Evolutionary conservation across 2,888 invertebrate genomes (phyloP).

Genomic region (Cinara cedri): DNA sequence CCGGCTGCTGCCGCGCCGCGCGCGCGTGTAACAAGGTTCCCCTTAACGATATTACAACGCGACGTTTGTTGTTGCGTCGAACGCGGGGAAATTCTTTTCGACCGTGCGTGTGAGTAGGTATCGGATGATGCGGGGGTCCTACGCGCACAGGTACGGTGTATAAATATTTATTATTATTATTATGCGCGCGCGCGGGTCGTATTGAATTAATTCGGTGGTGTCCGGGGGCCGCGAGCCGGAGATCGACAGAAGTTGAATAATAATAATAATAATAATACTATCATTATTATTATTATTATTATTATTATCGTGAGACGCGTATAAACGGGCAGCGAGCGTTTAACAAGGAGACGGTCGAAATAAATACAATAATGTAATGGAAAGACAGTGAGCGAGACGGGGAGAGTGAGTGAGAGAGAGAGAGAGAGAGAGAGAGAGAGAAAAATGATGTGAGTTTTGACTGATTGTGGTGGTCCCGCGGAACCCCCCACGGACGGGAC

Average conservation of each 20-base stretch:
- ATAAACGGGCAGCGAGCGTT: constrained; percentile 22
- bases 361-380: neutral
- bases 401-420: neutral
- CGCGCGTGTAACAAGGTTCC: too few species aligned
- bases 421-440: neutral
- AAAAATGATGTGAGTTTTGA: constrained; percentile 43
- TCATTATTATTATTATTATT: too few species aligned
- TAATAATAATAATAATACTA: too few species aligned
- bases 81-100: too few species aligned
- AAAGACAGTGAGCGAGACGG: too few species aligned
- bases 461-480: constrained; percentile 44
- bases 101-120: too few species aligned
- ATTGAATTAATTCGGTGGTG: constrained; percentile 1
- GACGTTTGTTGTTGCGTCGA: too few species aligned
- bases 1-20: too few species aligned
- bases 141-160: too few species aligned
- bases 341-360: constrained; percentile 43
- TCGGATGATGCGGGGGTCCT: too few species aligned
- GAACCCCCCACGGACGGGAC: constrained; percentile 46
- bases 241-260: constrained; percentile 43
- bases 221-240: constrained; percentile 3
- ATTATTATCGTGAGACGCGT: too few species aligned
- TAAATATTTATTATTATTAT: neutral
- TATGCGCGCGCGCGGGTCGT: neutral
- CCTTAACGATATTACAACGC: too few species aligned